Base-by-base conservation (phyloP, 2,113 vertebrate genomes). In the Rhadina sibilatrix region DNA sequence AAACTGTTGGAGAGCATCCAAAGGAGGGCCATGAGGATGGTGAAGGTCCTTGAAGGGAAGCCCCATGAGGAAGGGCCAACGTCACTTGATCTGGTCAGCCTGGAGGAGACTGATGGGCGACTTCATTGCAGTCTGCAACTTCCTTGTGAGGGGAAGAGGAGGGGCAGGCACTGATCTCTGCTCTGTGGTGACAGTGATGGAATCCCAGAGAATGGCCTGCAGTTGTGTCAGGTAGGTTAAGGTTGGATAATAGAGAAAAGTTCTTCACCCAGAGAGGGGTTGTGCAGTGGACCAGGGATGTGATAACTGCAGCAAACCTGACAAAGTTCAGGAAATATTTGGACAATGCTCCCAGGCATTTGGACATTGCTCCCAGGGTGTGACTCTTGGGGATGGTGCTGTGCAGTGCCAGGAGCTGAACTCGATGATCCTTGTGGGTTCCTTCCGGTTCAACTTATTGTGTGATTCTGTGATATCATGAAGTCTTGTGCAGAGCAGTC, bases 1-100 rank as follows among this genome's bases (percentile, higher is more conserved):
- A 2, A 76, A 13, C 5, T 57, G 3, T 8, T 16, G 0, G 9
- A 57, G 13, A 50, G 5, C 0, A 1, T 12, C 35, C 37, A 42
- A 76, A 66, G 35, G 5, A 65, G 12, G 8, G 3, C 8, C 3
- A 10, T 4, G 4, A 35, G 6, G 5, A 25, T 35, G 31, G 20
- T 11, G 25, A 76, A 66, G 5, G 35, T 4, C 42, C 15, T 24
- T 35, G 35, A 40, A 9, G 13, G 20, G 31, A 50, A 50, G 31
- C 6, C 3, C 0, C 4, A 5, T 35, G 20, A 50, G 13, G 24
- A 76, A 20, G 3, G 2, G 16, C 35, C 42, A 35, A 56, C 42
- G 10, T 49, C 20, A 16, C 6, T 49, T 35, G 19, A 1, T n/a
- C 21, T 40, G 19, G 25, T 49, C 42, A 66, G 24, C 20, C 24